Base-by-base conservation (phyloP, 2,797 vertebrate species). In the Euthynnus affinis region DNA sequence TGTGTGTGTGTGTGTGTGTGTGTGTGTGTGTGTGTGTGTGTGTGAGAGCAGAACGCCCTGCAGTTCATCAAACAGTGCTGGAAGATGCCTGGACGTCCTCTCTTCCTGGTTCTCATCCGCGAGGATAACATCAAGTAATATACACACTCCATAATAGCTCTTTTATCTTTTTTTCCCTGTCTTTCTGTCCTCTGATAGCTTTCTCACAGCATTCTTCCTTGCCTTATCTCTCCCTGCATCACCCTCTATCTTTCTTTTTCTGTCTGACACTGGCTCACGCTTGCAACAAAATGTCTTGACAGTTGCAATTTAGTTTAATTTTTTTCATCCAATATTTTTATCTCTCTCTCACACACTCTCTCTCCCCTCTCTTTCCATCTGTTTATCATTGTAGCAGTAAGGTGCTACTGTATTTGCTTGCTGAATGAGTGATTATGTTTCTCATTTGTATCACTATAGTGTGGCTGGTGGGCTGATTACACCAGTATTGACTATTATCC, bases 1-100 rank as follows among this genome's bases (percentile, higher is more conserved):
- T n/a, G n/a, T n/a, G n/a, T n/a, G n/a, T n/a, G n/a, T n/a, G n/a
- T n/a, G n/a, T n/a, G n/a, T n/a, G 13, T 53, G 34, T 48, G 53
- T 66, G 14, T 70, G 17, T 64, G 37, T 59, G n/a, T 67, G 6
- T 75, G 29, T 53, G 46, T 74, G 42, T 66, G 20, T 65, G 0
- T 88, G 32, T 90, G 82, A 90, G 18, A 73, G 25, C 84, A 99
- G 98, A 99, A 98, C 0, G 96, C 97, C 15, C 92, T 99, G 76
- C 98, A 99, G 95, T 99, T 99, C 95, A 99, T 99, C 91, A 98
- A 97, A 89, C 98, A 99, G 81, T 97, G 96, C 72, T 99, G 98
- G 98, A 99, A 98, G 87, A 99, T 99, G 98, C 96, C 95, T 1
- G 97, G 98, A 42, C 97, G 97, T 17, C 98, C 98, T 3, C 95